Evolutionary conservation across 2,113 vertebrate species (phyloP).

Genomic region (Callipepla squamata): DNA sequence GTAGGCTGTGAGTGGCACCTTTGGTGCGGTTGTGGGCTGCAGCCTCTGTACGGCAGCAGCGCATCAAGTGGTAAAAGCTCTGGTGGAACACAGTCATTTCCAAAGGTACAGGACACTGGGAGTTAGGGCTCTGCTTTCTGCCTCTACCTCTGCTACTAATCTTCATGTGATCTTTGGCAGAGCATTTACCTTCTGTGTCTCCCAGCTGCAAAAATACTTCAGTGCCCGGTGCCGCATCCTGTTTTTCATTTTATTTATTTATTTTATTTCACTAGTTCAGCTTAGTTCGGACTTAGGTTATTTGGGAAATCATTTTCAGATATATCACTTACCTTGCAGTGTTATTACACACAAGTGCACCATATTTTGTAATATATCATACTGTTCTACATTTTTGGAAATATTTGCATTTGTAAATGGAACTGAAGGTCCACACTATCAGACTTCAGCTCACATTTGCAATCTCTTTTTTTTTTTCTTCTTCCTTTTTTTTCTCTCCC

Average conservation of each 20-base stretch:
- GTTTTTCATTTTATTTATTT: not conserved
- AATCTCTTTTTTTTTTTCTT: not conserved
- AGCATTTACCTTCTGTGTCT: not conserved
- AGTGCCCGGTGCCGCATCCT: not conserved
- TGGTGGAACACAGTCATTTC: not conserved
- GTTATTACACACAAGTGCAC: not conserved
- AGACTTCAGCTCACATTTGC: not conserved
- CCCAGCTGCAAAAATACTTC: constrained; percentile 18
- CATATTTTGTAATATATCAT: not conserved
- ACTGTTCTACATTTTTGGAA: not conserved
- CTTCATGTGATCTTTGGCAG: constrained; percentile 17
- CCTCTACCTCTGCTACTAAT: not conserved
- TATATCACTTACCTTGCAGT: not conserved
- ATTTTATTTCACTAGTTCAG: not conserved
- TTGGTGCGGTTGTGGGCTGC: not conserved
- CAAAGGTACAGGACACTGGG: not conserved
- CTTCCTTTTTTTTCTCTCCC: too few relatives aligned
- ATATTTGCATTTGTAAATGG: not conserved
- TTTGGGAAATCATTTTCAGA: not conserved
- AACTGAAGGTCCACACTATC: not conserved
- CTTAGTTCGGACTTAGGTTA: not conserved
- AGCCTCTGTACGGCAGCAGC: constrained; percentile 64
- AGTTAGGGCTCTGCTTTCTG: not conserved
- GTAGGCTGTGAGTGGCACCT: not conserved
- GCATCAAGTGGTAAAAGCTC: not conserved